Evolutionary conservation across 37 sponge, comb jelly and placozoan species (phyloP).

Genomic region (Beroe forskalii): DNA sequence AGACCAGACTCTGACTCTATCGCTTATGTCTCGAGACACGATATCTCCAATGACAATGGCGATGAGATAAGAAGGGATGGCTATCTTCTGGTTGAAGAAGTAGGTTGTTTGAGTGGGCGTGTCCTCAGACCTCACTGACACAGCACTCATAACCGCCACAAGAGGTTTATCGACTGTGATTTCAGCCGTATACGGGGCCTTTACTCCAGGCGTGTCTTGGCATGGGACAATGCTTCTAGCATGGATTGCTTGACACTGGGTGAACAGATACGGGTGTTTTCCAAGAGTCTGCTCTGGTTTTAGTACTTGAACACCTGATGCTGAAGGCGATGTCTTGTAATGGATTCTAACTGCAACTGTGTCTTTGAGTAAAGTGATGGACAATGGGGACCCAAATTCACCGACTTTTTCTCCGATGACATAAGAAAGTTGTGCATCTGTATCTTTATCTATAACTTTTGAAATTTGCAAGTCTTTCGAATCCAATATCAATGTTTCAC

Average conservation of each 20-base stretch:
- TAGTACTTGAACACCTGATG: constrained; percentile 86
- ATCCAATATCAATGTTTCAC: constrained; percentile 64
- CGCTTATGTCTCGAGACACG: constrained; percentile 35
- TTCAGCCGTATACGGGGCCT: constrained; percentile 80
- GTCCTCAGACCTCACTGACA: constrained; percentile 51
- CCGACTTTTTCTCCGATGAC: not conserved
- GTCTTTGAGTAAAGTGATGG: constrained; percentile 40
- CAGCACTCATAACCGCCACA: constrained; percentile 85
- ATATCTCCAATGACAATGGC: constrained; percentile 84
- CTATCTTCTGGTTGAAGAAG: constrained; percentile 67
- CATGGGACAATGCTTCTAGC: constrained; percentile 86
- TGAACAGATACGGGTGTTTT: constrained; percentile 83
- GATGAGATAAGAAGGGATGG: constrained; percentile 90
- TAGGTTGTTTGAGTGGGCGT: not conserved
- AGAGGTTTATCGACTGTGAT: constrained; percentile 61
- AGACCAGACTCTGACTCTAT: constrained; percentile 76
- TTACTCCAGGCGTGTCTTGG: constrained; percentile 89
- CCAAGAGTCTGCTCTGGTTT: constrained; percentile 85
- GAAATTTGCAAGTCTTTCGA: constrained; percentile 56
- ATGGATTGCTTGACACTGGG: constrained; percentile 93
- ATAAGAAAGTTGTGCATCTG: constrained; percentile 30
- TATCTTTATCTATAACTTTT: constrained; percentile 49
- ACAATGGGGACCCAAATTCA: constrained; percentile 67
- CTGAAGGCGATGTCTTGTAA: constrained; percentile 73
- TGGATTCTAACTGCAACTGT: constrained; percentile 61